Evolutionary conservation across 2,113 vertebrate species (phyloP), one percentile per base, ranked within the genome.

Genomic region (Aspidoscelis tigris): DNA sequence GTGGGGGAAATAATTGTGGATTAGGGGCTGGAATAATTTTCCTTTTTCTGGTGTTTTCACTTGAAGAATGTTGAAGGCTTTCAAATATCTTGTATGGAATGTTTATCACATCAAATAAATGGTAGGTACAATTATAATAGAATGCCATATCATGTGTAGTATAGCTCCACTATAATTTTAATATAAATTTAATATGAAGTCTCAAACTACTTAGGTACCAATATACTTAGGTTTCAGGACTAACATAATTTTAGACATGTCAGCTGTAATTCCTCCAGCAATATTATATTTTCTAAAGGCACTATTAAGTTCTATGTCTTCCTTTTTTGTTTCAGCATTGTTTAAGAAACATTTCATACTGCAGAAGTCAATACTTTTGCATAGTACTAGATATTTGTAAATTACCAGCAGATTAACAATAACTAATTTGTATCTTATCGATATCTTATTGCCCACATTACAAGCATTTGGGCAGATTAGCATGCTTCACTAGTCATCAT

Each of bases 11-110:
- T 73, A 85, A 76, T 87, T 22, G 79, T 85, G 87, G 89, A 3
- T 86, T 74, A 61, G 39, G 55, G 55, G 41, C 21, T 39, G n/a
- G 5, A 61, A 21, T 65, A 64, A 64, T 89, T 72, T 90, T 77
- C 81, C 24, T 73, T 84, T 93, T 93, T 87, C 92, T 93, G 87
- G 44, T 47, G 65, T 65, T 86, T 78, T 87, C 79, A 85, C 64
- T 84, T 88, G 84, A 22, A n/a, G 7, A 66, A 77, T 82, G 74
- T 74, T 82, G 44, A 72, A 72, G 26, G 41, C 66, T 72, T 18
- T 82, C 20, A 33, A 78, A 87, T 16, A 11, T 82, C 3, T 65
- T 79, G 39, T 12, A 44, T 86, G 41, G 84, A 81, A 0, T 18
- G 71, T 83, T 71, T 79, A 58, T 86, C 43, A 8, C 82, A 76